Conservation (phyloP, 2,797 vertebrate species). For the Peromyscus nudipes region DNA sequence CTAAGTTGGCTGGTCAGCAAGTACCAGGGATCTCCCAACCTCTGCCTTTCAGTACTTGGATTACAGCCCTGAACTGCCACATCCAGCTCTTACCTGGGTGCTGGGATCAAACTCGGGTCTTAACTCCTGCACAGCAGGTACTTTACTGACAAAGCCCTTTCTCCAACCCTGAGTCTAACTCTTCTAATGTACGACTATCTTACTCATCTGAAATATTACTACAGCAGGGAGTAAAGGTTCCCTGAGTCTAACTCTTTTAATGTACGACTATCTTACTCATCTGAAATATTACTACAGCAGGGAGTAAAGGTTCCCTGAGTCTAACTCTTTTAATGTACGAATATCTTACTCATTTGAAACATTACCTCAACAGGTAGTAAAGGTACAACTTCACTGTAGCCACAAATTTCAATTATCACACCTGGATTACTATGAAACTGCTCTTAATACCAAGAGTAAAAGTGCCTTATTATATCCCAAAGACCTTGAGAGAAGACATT, state of each 20-base stretch:
- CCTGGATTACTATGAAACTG: background rate
- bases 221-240: background rate
- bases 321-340: background rate
- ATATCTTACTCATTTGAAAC: conserved; percentile 17
- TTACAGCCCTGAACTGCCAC: no score
- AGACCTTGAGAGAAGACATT: conserved; percentile 25
- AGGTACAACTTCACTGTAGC: background rate
- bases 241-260: no score
- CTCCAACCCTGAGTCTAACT: background rate
- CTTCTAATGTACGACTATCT: background rate
- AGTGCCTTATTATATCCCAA: background rate
- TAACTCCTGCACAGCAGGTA: background rate
- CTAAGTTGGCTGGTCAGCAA: background rate
- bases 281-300: background rate
- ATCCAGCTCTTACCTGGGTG: background rate
- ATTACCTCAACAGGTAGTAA: background rate
- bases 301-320: background rate
- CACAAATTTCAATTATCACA: conserved; percentile 59
- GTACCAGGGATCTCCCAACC: background rate
- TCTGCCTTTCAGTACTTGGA: no score
- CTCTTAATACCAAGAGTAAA: background rate
- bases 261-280: background rate
- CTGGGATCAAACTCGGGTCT: background rate
- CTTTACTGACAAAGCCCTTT: background rate
- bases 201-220: conserved; percentile 20